Conservation (phyloP, 1,140 invertebrate species). For the Riptortus pedestris region DNA sequence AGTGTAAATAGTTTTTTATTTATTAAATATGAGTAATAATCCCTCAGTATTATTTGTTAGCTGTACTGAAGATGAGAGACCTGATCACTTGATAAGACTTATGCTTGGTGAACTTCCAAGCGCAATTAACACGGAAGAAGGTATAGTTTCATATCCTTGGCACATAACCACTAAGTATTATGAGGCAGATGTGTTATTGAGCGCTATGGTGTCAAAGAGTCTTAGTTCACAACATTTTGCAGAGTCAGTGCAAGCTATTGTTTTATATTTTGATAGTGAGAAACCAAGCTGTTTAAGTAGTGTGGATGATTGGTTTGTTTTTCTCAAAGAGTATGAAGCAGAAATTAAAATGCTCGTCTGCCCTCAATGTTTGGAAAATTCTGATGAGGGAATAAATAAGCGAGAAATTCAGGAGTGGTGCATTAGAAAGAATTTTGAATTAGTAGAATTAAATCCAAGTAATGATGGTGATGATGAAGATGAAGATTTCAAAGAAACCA, state of each 20-base stretch:
- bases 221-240: slow-evolving; percentile 41
- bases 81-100: not conserved
- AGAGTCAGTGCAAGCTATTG: slow-evolving; percentile 45
- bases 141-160: slow-evolving; percentile 45
- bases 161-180: slow-evolving; percentile 59
- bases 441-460: slow-evolving; percentile 56
- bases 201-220: slow-evolving; percentile 39
- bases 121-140: slow-evolving; percentile 32
- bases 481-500: slow-evolving; percentile 50
- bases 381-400: slow-evolving; percentile 21
- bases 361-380: slow-evolving; percentile 36
- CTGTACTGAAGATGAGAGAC: not conserved
- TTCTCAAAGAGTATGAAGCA: slow-evolving; percentile 41
- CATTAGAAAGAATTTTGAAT: slow-evolving; percentile 54
- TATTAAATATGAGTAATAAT: not conserved
- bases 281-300: slow-evolving; percentile 41
- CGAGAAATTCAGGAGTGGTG: slow-evolving; percentile 50
- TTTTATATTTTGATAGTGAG: slow-evolving; percentile 47
- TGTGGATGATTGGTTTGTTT: slow-evolving; percentile 41
- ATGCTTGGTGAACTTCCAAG: not conserved
- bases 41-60: slow-evolving; percentile 18
- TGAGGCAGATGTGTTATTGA: slow-evolving; percentile 45
- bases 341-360: slow-evolving; percentile 46
- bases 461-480: slow-evolving; percentile 41
- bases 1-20: no score